These are phyloP conservation scores for Elymnias hypermnestra DNA, from an alignment of 1,140 invertebrate species.

Conservation along the genomic window DNA sequence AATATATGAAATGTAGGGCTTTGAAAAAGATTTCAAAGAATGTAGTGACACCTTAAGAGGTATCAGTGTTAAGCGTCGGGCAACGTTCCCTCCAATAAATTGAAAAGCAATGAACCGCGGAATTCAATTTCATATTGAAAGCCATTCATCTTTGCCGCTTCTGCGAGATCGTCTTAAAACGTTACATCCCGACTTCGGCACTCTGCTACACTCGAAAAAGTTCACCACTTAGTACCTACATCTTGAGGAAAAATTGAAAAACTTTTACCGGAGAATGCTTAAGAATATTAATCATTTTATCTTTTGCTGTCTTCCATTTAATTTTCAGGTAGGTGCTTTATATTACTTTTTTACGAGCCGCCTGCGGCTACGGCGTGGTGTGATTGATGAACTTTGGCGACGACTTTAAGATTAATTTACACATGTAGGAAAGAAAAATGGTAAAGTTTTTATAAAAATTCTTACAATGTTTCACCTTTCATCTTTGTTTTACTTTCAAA, in stretches of 20 bases:
- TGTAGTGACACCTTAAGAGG: constrained; percentile 30
- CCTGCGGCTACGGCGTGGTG: constrained; percentile 11
- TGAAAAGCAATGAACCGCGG: constrained; percentile 71
- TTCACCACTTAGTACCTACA: constrained; percentile 36
- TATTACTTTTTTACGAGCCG: constrained; percentile 22
- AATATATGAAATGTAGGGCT: neutral
- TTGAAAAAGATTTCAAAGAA: constrained; percentile 6
- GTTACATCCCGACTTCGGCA: constrained; percentile 64
- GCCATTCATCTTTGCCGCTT: constrained; percentile 76
- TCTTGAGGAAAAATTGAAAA: constrained; percentile 27
- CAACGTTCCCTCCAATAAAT: constrained; percentile 63
- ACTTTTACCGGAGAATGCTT: constrained; percentile 21
- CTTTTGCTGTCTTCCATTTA: constrained; percentile 18
- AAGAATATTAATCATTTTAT: constrained; percentile 28
- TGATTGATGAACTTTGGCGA: constrained; percentile 19
- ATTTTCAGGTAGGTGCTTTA: constrained; percentile 20
- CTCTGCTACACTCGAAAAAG: constrained; percentile 56
- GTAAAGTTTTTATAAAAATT: too few relatives aligned
- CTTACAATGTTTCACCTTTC: too few relatives aligned
- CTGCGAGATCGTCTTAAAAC: constrained; percentile 58
- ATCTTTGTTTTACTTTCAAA: too few relatives aligned
- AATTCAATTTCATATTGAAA: constrained; percentile 73
- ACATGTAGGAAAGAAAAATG: too few relatives aligned
- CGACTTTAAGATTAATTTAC: constrained; percentile 9
- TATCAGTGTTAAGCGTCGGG: constrained; percentile 55